Percentiles rank a stretch among this genome's conserved stretches.
Evolutionary conservation across 2,888 invertebrate species (phyloP).

Genomic region (Autographa pulchrina): DNA sequence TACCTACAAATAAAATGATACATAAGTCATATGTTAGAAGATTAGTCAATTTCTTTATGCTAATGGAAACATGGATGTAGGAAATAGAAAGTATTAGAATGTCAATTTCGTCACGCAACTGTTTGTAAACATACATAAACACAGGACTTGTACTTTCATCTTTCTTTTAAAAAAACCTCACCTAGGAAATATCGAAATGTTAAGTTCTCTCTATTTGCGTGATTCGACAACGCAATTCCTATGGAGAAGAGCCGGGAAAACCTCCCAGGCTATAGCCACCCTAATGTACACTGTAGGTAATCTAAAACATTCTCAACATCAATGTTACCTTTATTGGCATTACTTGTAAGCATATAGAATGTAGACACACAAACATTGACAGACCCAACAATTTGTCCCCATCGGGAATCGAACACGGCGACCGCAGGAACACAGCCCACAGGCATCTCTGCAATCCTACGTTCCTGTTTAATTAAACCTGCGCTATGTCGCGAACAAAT

Average conservation of each 20-base stretch:
- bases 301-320: neutral
- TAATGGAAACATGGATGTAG: constrained; percentile 1
- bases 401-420: neutral
- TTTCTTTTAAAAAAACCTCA: too few relatives aligned
- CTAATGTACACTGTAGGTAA: neutral
- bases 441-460: neutral
- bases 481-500: neutral
- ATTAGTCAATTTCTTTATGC: neutral
- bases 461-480: constrained; percentile 2
- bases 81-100: neutral
- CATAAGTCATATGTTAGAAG: neutral
- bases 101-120: neutral
- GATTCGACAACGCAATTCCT: too few relatives aligned
- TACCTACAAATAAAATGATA: neutral
- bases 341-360: neutral
- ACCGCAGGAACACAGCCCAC: constrained; percentile 1
- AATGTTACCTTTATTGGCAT: neutral
- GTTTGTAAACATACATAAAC: neutral
- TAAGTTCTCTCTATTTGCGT: too few relatives aligned
- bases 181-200: too few relatives aligned
- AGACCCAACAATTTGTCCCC: neutral
- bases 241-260: too few relatives aligned
- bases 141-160: too few relatives aligned
- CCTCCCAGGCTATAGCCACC: too few relatives aligned
- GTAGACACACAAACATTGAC: neutral